Evolutionary conservation across 2,888 invertebrate species (phyloP).

Genomic region (Cheiracanthium punctorium): DNA sequence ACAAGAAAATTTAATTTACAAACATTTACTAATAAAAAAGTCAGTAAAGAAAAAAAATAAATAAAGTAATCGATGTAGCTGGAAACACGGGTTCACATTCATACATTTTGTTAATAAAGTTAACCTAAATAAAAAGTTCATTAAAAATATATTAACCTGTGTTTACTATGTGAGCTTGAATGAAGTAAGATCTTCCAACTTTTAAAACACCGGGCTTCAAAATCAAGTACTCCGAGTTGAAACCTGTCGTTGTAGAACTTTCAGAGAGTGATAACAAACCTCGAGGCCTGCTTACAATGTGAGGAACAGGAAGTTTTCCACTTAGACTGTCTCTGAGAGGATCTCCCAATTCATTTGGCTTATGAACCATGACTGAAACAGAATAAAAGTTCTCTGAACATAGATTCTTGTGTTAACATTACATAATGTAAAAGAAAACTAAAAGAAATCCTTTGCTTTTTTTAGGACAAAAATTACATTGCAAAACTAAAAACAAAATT

Average conservation of each 20-base stretch:
- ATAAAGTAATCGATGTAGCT: neutral
- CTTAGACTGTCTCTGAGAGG: slow-evolving; percentile 34
- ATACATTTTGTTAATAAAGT: neutral
- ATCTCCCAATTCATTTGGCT: slow-evolving; percentile 28
- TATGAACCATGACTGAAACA: slow-evolving; percentile 36
- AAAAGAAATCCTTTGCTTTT: too few species aligned
- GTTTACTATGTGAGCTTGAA: slow-evolving; percentile 72
- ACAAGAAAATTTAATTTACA: too few species aligned
- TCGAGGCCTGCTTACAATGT: slow-evolving; percentile 66
- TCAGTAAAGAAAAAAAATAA: neutral
- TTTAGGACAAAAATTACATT: too few species aligned
- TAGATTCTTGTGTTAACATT: too few species aligned
- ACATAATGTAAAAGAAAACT: too few species aligned
- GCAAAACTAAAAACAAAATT: too few species aligned
- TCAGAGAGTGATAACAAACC: slow-evolving; percentile 32
- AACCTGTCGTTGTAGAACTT: slow-evolving; percentile 73
- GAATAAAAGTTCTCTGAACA: too few species aligned
- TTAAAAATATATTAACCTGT: slow-evolving; percentile 71
- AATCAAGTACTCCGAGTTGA: slow-evolving; percentile 74
- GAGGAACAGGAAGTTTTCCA: slow-evolving; percentile 22
- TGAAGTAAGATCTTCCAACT: slow-evolving; percentile 74
- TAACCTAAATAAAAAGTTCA: neutral
- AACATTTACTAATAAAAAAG: too few species aligned
- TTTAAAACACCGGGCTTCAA: slow-evolving; percentile 74
- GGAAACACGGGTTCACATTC: neutral